Evolutionary conservation across 2,113 vertebrate species (phyloP).

Genomic region (Mixornis gularis): DNA sequence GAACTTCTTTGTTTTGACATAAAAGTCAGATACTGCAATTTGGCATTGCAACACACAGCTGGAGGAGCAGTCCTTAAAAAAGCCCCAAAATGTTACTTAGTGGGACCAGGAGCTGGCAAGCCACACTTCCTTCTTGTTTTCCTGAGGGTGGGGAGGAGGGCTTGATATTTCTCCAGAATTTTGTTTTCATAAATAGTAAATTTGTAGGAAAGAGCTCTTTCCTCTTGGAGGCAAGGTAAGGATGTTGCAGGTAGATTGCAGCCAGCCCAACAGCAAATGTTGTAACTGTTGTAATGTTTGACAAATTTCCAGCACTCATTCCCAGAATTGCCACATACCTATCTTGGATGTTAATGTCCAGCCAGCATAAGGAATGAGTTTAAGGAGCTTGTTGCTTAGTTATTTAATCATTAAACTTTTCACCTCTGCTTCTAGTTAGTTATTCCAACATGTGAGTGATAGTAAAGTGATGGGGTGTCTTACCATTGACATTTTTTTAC

Average conservation of each 20-base stretch:
- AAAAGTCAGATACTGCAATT: not conserved
- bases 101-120: not conserved
- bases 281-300: not conserved
- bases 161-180: not conserved
- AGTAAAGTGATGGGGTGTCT: not conserved
- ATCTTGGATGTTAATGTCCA: not conserved
- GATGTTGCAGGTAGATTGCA: not conserved
- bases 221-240: not conserved
- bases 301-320: not conserved
- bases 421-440: not conserved
- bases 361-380: not conserved
- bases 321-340: not conserved
- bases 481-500: not conserved
- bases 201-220: not conserved
- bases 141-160: not conserved
- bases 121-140: not conserved
- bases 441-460: not conserved
- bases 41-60: not conserved
- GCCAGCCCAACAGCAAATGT: not conserved
- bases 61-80: not conserved
- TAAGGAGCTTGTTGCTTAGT: not conserved
- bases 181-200: not conserved
- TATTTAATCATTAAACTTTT: conserved; percentile 14
- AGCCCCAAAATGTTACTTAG: not conserved
- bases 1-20: not conserved